Evolutionary conservation across 2,113 vertebrate species (phyloP).

Genomic region (Psilopogon haemacephalus): DNA sequence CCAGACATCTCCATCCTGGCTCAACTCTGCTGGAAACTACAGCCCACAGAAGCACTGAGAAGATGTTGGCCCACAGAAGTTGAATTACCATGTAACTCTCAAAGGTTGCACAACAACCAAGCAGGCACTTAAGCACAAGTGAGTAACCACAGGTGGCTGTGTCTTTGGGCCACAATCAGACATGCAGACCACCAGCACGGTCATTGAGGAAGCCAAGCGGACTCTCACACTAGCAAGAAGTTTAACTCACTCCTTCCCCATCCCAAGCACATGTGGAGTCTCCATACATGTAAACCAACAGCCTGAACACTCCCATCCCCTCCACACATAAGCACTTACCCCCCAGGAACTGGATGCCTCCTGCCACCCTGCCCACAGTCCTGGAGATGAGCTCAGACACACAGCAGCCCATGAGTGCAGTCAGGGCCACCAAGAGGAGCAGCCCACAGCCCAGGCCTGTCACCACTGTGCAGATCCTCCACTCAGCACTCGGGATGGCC

Average conservation of each 20-base stretch:
- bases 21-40: neutral
- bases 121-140: neutral
- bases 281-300: fast-evolving
- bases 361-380: slow-evolving; percentile 93
- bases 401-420: slow-evolving; percentile 95
- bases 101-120: neutral
- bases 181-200: neutral
- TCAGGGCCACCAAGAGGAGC: slow-evolving; percentile 93
- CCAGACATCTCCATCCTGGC: neutral
- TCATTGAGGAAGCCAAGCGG: fast-evolving
- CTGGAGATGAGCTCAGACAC: slow-evolving; percentile 96
- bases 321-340: slow-evolving; percentile 78
- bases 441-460: slow-evolving; percentile 94
- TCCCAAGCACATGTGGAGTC: neutral
- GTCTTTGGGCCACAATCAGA: neutral
- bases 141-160: neutral
- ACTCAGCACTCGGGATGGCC: slow-evolving; percentile 92
- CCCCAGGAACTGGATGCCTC: slow-evolving; percentile 94
- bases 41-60: neutral
- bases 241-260: neutral
- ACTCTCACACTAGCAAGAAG: neutral
- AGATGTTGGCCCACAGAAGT: neutral
- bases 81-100: fast-evolving
- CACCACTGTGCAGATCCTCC: slow-evolving; percentile 93
- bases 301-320: neutral